Percentiles rank a stretch among this genome's conserved stretches.
These are phyloP conservation scores for Xylophagus ater DNA, from an alignment of 2,888 invertebrate genomes.

Conservation along the genomic window DNA sequence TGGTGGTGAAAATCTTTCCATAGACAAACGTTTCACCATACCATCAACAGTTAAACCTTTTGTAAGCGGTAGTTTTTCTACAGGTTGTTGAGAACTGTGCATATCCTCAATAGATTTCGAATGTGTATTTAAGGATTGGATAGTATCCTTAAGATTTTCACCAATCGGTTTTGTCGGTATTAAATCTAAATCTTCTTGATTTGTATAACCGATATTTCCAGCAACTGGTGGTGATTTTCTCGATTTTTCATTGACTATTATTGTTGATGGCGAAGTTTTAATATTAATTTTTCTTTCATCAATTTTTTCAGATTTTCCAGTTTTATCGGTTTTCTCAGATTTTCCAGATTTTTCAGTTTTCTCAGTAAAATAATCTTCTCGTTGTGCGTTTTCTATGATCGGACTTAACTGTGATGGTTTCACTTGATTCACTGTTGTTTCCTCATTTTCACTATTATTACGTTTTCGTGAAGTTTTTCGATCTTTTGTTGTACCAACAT, in stretches of 20 bases:
- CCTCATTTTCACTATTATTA: slow-evolving; percentile 51
- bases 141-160: slow-evolving; percentile 33
- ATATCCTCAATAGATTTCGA: slow-evolving; percentile 45
- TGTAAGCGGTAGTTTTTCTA: slow-evolving; percentile 55
- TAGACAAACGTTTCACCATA: slow-evolving; percentile 63
- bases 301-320: slow-evolving; percentile 9
- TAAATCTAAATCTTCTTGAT: slow-evolving; percentile 40
- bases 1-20: slow-evolving; percentile 56
- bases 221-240: slow-evolving; percentile 25
- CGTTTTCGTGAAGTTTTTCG: slow-evolving; percentile 40
- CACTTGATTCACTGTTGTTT: slow-evolving; percentile 42
- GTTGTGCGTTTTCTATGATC: slow-evolving; percentile 64
- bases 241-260: background rate
- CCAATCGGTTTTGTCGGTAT: slow-evolving; percentile 38
- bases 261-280: background rate
- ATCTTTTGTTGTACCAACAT: slow-evolving; percentile 43
- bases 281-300: slow-evolving; percentile 15
- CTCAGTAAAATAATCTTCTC: slow-evolving; percentile 53
- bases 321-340: no score
- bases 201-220: slow-evolving; percentile 43
- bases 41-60: slow-evolving; percentile 64
- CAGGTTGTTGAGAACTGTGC: slow-evolving; percentile 64
- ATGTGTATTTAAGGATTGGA: slow-evolving; percentile 28
- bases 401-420: slow-evolving; percentile 64
- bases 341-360: no score